phyloP scores from a whole-genome alignment of 2,113 vertebrate genomes.

The Illadopsis cleaveri region DNA sequence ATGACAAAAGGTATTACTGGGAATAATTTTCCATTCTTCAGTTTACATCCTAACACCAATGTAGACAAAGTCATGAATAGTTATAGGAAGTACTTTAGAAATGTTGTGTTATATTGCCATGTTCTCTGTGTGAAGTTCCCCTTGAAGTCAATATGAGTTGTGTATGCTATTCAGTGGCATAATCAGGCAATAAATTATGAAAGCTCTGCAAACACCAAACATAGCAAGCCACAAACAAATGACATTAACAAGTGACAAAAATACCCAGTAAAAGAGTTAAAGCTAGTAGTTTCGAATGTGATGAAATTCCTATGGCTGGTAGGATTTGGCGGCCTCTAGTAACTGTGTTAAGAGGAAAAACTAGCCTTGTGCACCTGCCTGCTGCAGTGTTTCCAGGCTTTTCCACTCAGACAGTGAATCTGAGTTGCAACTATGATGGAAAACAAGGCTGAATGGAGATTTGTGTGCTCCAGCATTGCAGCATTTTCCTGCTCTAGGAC shows the following conservation, averaged over 20 bases:
- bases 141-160: conserved; percentile 27
- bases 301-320: background rate
- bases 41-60: conserved; percentile 37
- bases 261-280: background rate
- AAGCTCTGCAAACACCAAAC: conserved; percentile 34
- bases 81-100: conserved; percentile 38
- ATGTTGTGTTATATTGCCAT: conserved; percentile 55
- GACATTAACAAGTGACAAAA: conserved; percentile 38
- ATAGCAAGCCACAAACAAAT: conserved; percentile 13
- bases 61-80: conserved; percentile 64
- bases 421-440: background rate
- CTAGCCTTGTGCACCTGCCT: background rate
- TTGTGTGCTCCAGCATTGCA: background rate
- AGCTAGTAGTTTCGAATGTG: background rate
- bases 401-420: background rate
- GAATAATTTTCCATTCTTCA: conserved; percentile 55
- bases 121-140: conserved; percentile 63
- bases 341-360: background rate
- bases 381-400: background rate
- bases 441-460: background rate
- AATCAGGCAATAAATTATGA: conserved; percentile 57
- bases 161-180: conserved; percentile 33
- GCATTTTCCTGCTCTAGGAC: background rate
- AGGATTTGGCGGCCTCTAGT: background rate
- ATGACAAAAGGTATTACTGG: conserved; percentile 44